Percentiles rank a stretch among this genome's conserved stretches.
phyloP scores from a whole-genome alignment of 2,888 invertebrate species.

The Cheilosia impressa region DNA sequence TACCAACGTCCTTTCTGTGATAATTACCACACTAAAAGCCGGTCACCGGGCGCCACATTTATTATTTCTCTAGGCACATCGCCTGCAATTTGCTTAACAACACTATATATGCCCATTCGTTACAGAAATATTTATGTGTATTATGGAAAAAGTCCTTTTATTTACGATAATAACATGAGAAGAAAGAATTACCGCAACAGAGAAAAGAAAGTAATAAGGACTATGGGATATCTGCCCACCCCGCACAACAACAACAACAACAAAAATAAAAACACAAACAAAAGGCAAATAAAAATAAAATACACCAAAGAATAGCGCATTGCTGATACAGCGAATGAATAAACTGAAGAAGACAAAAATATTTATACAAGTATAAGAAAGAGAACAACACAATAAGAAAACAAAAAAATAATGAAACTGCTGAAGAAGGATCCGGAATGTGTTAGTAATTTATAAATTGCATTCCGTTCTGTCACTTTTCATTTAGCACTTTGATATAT shows the following conservation, averaged over 20 bases:
- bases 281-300: conserved; percentile 19
- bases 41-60: conserved; percentile 47
- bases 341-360: conserved; percentile 17
- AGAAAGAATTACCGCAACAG: conserved; percentile 52
- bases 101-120: conserved; percentile 19
- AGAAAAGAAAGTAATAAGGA: conserved; percentile 54
- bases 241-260: background rate
- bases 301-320: conserved; percentile 47
- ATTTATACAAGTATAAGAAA: background rate
- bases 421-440: conserved; percentile 66
- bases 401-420: background rate
- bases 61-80: conserved; percentile 8
- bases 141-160: conserved; percentile 41
- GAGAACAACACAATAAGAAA: background rate
- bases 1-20: conserved; percentile 19
- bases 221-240: conserved; percentile 13
- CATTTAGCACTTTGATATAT: conserved; percentile 80
- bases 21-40: conserved; percentile 51
- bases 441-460: conserved; percentile 81
- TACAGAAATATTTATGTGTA: conserved; percentile 11
- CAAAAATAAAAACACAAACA: conserved; percentile 9
- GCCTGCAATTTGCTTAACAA: conserved; percentile 52
- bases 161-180: conserved; percentile 57
- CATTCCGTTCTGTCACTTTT: conserved; percentile 81
- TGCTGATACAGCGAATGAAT: conserved; percentile 33